Conservation (phyloP, 2,113 vertebrate genomes). For the Nerophis ophidion region DNA sequence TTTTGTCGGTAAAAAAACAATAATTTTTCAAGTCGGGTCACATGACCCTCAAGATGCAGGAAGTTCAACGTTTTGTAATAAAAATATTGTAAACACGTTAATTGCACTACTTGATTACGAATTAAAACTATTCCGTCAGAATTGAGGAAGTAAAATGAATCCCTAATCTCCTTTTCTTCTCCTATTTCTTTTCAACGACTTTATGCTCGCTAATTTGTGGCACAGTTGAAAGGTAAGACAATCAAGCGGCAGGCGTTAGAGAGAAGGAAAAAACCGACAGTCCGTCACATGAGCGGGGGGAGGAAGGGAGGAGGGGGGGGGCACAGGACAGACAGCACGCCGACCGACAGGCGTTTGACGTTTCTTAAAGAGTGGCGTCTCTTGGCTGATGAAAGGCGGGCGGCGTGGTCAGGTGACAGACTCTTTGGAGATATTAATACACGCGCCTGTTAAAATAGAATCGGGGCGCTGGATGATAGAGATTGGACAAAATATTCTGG, state of each 20-base stretch:
- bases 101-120: no score
- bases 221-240: no score
- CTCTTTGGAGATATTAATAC: slow-evolving; percentile 5
- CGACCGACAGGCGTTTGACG: neutral
- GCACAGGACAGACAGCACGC: neutral
- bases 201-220: no score
- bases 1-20: no score
- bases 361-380: slow-evolving; percentile 1
- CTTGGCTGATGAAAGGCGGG: slow-evolving; percentile 2
- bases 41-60: no score
- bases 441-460: slow-evolving; percentile 1
- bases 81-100: no score
- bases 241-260: neutral
- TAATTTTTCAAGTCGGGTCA: no score
- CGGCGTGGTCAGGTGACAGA: slow-evolving; percentile 4
- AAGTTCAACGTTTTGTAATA: no score
- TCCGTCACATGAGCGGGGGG: neutral
- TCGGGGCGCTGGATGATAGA: neutral
- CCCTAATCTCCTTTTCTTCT: no score
- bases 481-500: neutral
- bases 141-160: no score
- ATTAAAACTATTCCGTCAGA: no score
- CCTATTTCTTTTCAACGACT: no score
- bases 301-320: neutral
- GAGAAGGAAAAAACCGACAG: neutral